A percentile compares a stretch with the other conserved stretches of the same genome.
Evolutionary conservation across 2,797 vertebrate species (phyloP).

Genomic region (Tinamus major): DNA sequence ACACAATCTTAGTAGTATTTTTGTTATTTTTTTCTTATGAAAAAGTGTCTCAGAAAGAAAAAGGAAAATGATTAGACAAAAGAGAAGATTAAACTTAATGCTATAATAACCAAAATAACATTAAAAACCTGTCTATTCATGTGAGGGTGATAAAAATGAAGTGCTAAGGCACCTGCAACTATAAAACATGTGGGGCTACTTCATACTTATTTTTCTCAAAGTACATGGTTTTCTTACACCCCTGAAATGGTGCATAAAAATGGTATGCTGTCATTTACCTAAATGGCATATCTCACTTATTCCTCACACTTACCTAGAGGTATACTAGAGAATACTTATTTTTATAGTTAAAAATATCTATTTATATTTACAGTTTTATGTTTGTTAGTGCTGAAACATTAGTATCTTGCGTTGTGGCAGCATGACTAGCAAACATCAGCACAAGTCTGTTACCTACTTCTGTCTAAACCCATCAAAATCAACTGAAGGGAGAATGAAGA

Average conservation of each 20-base stretch:
- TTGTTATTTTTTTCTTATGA: slow-evolving; percentile 8
- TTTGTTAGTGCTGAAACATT: neutral
- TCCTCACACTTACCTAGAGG: neutral
- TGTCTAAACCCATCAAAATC: slow-evolving; percentile 51
- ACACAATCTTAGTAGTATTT: neutral
- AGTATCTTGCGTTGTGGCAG: neutral
- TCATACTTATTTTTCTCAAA: neutral
- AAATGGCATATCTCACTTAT: neutral
- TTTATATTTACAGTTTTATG: slow-evolving; percentile 3
- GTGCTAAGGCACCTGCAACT: neutral
- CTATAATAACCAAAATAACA: neutral
- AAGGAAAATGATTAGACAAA: neutral
- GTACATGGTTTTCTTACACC: neutral
- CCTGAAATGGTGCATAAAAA: neutral
- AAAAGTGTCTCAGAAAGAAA: neutral
- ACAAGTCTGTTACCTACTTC: slow-evolving; percentile 46
- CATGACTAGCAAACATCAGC: slow-evolving; percentile 3
- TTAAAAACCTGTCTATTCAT: neutral
- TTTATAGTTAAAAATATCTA: neutral
- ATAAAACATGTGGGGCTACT: neutral
- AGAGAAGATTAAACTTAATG: neutral
- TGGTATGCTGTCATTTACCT: neutral
- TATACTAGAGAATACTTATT: neutral
- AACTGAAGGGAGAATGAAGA: slow-evolving; percentile 26
- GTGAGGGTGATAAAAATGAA: neutral